Conservation (phyloP, 2,113 vertebrate species). For the Hydrolagus affinis region DNA sequence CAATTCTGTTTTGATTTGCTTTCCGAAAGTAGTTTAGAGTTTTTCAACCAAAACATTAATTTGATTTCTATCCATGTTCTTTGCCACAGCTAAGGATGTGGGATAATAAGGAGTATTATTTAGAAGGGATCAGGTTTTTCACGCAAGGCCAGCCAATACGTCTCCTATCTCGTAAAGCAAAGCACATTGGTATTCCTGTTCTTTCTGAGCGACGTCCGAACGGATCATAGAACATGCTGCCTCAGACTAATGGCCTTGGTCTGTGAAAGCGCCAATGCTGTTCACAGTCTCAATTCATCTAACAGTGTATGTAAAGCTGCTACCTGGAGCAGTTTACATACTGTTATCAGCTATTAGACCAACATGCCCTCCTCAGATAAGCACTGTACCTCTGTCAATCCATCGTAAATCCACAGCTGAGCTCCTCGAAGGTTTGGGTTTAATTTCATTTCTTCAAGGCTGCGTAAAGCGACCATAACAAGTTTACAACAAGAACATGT, state of each 20-base stretch:
- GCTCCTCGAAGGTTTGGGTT: neutral
- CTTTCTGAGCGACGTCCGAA: neutral
- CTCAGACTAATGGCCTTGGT: neutral
- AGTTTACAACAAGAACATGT: no score
- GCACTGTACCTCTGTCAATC: neutral
- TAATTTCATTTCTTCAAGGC: neutral
- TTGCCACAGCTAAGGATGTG: neutral
- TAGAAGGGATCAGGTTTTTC: neutral
- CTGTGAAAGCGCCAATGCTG: neutral
- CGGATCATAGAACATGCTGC: neutral
- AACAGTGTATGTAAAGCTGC: neutral
- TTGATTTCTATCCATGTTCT: neutral
- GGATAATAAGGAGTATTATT: neutral
- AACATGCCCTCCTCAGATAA: neutral
- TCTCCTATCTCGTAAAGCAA: neutral
- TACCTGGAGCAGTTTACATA: neutral
- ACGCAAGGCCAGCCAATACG: neutral
- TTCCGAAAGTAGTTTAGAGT: neutral
- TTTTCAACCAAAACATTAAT: constrained; percentile 6
- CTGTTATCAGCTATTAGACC: neutral
- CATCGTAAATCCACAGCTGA: neutral
- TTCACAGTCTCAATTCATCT: neutral
- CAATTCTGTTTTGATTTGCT: neutral
- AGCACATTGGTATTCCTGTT: neutral
- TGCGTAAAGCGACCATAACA: neutral